These are phyloP conservation scores for Ageneiosus marmoratus DNA, from an alignment of 2,113 vertebrate genomes.

Conservation along the genomic window DNA sequence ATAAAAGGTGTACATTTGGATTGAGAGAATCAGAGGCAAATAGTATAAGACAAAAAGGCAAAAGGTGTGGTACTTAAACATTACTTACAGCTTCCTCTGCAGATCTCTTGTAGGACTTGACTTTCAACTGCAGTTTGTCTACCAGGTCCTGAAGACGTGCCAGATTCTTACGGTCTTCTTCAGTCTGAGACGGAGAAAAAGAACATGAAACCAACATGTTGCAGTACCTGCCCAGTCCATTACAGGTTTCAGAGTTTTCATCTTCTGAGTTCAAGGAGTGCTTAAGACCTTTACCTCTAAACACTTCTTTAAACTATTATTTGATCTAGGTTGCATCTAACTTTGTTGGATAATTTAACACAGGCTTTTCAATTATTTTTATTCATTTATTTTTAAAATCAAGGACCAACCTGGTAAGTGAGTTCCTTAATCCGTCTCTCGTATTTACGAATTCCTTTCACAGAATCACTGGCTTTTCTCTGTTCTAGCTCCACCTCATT, in stretches of 20 bases:
- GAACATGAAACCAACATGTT: not conserved
- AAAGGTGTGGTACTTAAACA: not conserved
- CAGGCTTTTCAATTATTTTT: too few relatives aligned
- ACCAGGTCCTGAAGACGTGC: conserved; percentile 75
- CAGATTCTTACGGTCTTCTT: conserved; percentile 75
- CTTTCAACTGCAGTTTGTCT: conserved; percentile 77
- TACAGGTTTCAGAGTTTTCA: not conserved
- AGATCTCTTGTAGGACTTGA: conserved; percentile 77
- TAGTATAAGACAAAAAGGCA: not conserved
- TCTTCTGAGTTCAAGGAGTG: not conserved
- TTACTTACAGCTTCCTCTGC: conserved; percentile 69
- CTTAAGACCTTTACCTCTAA: not conserved
- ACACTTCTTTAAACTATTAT: not conserved
- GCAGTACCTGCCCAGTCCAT: not conserved
- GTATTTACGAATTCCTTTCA: conserved; percentile 80
- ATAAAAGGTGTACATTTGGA: conserved; percentile 12
- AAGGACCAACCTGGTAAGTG: conserved; percentile 69
- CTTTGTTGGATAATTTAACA: not conserved
- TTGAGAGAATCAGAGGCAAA: not conserved
- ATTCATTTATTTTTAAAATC: too few relatives aligned
- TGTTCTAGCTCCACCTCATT: conserved; percentile 58
- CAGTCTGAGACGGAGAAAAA: conserved; percentile 44
- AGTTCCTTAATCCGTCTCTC: conserved; percentile 82
- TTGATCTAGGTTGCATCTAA: not conserved
- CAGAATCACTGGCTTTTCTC: conserved; percentile 66